A percentile compares a stretch with the other conserved stretches of the same genome.
Conservation (phyloP, 2,797 vertebrate genomes). For the Mormyrops boulengeri region DNA sequence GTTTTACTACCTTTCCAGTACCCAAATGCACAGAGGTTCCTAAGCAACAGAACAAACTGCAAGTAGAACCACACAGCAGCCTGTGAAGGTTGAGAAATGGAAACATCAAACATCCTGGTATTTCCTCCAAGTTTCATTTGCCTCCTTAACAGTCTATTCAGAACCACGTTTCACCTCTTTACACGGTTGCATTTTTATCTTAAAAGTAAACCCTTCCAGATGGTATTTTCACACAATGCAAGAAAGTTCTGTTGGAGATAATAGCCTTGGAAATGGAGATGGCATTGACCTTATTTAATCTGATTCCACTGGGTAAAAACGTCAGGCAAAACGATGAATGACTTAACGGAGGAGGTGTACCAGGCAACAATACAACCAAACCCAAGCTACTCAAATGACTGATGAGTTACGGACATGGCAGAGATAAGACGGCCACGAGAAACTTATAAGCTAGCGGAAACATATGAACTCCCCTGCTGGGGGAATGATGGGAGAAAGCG, state of each 20-base stretch:
- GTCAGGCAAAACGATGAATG: background rate
- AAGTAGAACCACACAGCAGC: background rate
- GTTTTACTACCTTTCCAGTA: background rate
- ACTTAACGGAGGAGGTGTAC: background rate
- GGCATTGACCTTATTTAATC: background rate
- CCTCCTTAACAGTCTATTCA: background rate
- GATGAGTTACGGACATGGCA: background rate
- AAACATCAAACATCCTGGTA: background rate
- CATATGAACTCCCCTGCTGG: background rate
- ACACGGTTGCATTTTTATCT: background rate
- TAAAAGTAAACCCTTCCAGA: background rate
- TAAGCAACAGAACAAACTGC: background rate
- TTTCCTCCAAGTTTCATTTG: background rate
- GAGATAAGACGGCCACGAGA: background rate
- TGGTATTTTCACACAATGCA: background rate
- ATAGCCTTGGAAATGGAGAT: background rate
- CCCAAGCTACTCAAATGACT: background rate
- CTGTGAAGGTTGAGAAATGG: background rate
- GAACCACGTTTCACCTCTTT: background rate
- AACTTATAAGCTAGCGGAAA: background rate
- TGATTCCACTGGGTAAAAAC: background rate
- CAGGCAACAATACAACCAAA: background rate
- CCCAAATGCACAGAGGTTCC: background rate
- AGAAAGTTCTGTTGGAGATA: background rate
- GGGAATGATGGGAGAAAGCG: background rate